Evolutionary conservation across 2,888 invertebrate species (phyloP), one percentile per base, ranked within the genome.

Genomic region (Lepidocyrtoides sp.): DNA sequence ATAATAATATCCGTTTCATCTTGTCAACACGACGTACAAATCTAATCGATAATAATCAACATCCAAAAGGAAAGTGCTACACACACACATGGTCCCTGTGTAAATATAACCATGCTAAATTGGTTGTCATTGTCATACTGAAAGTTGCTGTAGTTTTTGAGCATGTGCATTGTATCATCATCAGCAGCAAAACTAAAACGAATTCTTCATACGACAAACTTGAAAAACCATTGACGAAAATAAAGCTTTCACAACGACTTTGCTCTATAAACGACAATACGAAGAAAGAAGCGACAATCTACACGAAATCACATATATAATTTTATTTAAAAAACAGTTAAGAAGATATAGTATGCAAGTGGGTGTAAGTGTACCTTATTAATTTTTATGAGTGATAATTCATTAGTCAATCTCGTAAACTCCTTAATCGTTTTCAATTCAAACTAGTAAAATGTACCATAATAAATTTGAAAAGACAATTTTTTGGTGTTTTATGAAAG

Each of bases 221-320:
- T 57, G 17, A 48, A 44, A 36, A 44, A 72, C 32, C 20, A 17
- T 29, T 79, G 7, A 57, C 79, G 79, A 79, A 32, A 79, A 79
- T 57, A 57, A 20, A 54, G 57, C 57, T 79, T 79, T 57, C 17
- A 79, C 54, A 57, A 79, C 79, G 57, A 79, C 10, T 44, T 75
- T 75, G 75, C 48, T 75, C 75, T 17, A 48, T 44, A 75, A 48
- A 75, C 79, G 79, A 79, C 79, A 51, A 77, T 77, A 79, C 79
- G 79, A 79, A 79, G 79, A 54, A 79, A 79, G 57, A 57, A 79
- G 57, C 79, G 79, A 79, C 17, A 57, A 29, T 75, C 48, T 57
- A 79, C 57, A 57, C 79, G 79, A 79, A 79, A 10, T 26, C 48
- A 72, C n/a, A n/a, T n/a, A n/a, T 72, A 41, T 72, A 41, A 44